These are phyloP conservation scores for Lasioglossum figueresi DNA, from an alignment of 2,888 invertebrate genomes.

Conservation along the genomic window DNA sequence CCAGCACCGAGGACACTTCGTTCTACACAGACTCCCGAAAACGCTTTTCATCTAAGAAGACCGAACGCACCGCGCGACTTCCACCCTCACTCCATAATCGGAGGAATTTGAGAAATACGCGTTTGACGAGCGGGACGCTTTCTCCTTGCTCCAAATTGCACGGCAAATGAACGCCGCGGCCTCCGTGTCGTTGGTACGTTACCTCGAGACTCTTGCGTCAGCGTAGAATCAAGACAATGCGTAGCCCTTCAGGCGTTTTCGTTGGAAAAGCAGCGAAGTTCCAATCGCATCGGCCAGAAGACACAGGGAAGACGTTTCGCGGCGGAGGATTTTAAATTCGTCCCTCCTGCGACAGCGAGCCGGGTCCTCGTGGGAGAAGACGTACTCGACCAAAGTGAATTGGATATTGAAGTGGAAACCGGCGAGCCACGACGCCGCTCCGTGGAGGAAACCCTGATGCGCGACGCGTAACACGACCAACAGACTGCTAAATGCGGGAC, in stretches of 20 bases:
- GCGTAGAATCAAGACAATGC: not conserved
- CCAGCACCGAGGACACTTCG: slow-evolving; percentile 2
- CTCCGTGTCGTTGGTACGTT: slow-evolving; percentile 27
- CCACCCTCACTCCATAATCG: slow-evolving; percentile 9
- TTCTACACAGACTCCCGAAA: slow-evolving; percentile 28
- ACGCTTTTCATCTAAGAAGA: slow-evolving; percentile 44
- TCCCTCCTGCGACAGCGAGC: slow-evolving; percentile 17
- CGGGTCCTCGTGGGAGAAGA: slow-evolving; percentile 31
- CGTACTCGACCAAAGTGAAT: slow-evolving; percentile 47
- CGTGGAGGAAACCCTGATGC: slow-evolving; percentile 13
- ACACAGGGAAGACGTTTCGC: not conserved
- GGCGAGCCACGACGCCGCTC: not conserved
- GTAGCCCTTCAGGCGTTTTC: not conserved
- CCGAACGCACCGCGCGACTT: slow-evolving; percentile 38
- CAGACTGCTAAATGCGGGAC: slow-evolving; percentile 26
- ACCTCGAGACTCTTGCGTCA: not conserved
- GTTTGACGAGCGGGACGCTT: slow-evolving; percentile 28
- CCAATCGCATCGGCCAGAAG: not conserved
- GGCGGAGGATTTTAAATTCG: slow-evolving; percentile 34
- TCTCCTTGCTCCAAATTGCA: slow-evolving; percentile 23
- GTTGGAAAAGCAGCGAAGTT: not conserved
- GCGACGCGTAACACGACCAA: slow-evolving; percentile 9
- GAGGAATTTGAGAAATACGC: slow-evolving; percentile 50
- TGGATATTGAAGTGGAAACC: slow-evolving; percentile 39
- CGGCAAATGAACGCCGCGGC: slow-evolving; percentile 36